Conservation (phyloP, 2,888 invertebrate species). For the Maniola hyperantus region DNA sequence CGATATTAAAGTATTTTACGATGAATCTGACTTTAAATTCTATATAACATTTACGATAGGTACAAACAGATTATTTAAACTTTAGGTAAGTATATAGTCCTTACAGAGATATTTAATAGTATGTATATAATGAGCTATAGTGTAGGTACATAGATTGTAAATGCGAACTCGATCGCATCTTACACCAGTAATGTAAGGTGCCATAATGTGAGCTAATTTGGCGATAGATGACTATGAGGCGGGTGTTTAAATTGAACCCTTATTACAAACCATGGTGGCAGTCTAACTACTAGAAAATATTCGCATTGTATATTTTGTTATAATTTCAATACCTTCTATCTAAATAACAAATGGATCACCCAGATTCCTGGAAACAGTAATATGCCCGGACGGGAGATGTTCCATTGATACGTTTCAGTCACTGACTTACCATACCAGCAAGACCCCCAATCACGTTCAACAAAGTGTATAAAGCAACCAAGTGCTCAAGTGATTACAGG, state of each 20-base stretch:
- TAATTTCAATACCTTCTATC: background rate
- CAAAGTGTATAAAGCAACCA: too few species aligned
- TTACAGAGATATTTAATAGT: constrained; percentile 44
- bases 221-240: background rate
- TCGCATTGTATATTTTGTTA: background rate
- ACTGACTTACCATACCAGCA: too few species aligned
- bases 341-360: background rate
- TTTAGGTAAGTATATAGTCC: constrained; percentile 31
- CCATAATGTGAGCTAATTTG: constrained; percentile 6
- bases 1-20: constrained; percentile 43
- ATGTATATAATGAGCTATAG: constrained; percentile 25
- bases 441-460: background rate
- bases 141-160: constrained; percentile 16
- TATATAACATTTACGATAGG: constrained; percentile 63
- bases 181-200: constrained; percentile 47
- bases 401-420: too few species aligned
- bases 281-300: background rate
- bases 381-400: background rate
- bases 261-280: background rate
- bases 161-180: constrained; percentile 21
- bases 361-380: background rate
- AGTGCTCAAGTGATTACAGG: too few species aligned
- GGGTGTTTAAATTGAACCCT: background rate
- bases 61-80: constrained; percentile 56
- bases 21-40: constrained; percentile 53